A percentile compares a stretch with the other conserved stretches of the same genome.
phyloP scores from a whole-genome alignment of 2,888 invertebrate genomes.

The Cremastinae sp. region DNA sequence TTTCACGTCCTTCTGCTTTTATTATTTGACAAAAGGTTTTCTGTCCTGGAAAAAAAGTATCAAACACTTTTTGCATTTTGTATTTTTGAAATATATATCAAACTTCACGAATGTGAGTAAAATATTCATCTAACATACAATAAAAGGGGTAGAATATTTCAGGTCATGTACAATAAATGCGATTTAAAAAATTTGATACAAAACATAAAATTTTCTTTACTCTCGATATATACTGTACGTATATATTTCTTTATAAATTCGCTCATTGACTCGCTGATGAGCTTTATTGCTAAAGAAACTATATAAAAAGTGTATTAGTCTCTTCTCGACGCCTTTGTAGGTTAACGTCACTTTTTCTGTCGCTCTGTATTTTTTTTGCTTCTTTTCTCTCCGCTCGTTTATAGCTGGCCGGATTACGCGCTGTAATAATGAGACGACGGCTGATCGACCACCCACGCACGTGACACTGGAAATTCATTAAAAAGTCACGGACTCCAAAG shows the following conservation, averaged over 20 bases:
- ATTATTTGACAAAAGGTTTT: conserved; percentile 5
- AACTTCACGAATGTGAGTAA: no score
- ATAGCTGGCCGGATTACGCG: conserved; percentile 18
- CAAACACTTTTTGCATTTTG: no score
- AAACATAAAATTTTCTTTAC: no score
- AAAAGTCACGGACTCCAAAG: conserved; percentile 32
- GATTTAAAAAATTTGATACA: no score
- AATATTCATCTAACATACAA: no score
- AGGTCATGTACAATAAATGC: no score
- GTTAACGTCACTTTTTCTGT: conserved; percentile 35
- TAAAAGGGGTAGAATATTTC: no score
- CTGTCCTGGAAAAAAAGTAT: conserved; percentile 5
- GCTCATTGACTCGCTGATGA: conserved; percentile 14
- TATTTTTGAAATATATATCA: no score
- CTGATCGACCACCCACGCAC: conserved; percentile 49
- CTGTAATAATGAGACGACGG: conserved; percentile 46
- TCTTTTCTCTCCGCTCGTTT: conserved; percentile 20
- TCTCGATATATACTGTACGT: no score
- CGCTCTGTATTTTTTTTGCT: conserved; percentile 3
- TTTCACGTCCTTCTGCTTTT: neutral
- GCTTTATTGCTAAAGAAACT: neutral
- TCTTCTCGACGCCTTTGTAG: conserved; percentile 33
- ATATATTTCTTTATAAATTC: conserved; percentile 2
- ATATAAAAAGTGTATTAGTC: conserved; percentile 18
- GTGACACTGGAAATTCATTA: conserved; percentile 58